Evolutionary conservation across 2,113 vertebrate species (phyloP), one percentile per base, ranked within the genome.

Genomic region (Herpailurus yagouaroundi): DNA sequence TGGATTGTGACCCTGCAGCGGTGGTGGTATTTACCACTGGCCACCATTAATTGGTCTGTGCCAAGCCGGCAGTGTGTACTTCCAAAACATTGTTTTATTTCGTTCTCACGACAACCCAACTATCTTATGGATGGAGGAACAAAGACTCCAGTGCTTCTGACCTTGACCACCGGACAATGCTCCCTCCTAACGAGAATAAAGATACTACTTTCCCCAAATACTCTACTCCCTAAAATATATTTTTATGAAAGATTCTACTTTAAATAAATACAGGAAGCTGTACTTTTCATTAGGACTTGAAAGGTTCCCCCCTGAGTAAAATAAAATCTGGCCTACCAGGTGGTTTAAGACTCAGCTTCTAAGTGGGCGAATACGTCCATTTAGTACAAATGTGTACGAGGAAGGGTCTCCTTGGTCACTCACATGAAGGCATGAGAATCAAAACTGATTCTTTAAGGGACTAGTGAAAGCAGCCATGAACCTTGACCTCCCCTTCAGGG

Each of bases 221-320:
- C 21, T 89, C 73, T 71, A 38, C 48, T 92, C 91, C 14, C 66
- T 45, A 69, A 90, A 87, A 41, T 69, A 27, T 71, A 66, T 45
- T 74, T 88, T 93, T 52, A 79, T 27, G 18, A 48, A 27, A 69
- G 10, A 68, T 91, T 89, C 63, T 81, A 48, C 96, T 95, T 96
- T 52, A 87, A 45, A 93, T 19, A 84, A 92, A 76, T 27, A 60
- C 4, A 74, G 48, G 60, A 86, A 74, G 31, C 31, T 84, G 50
- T 29, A 73, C 25, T 60, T 90, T 91, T 93, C 83, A 55, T 19
- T 83, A 29, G 64, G 77, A 76, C 14, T 92, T 50, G 23, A 88
- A 95, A 94, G 19, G 23, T 94, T 23, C 11, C 10, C 11, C 29
- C 11, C 29, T 57, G 71, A 83, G 29, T 82, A 80, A 93, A 92